Percentiles rank a stretch among this genome's conserved stretches.
Evolutionary conservation across 2,113 vertebrate genomes (phyloP).

Genomic region (Eudyptes chrysolophus): DNA sequence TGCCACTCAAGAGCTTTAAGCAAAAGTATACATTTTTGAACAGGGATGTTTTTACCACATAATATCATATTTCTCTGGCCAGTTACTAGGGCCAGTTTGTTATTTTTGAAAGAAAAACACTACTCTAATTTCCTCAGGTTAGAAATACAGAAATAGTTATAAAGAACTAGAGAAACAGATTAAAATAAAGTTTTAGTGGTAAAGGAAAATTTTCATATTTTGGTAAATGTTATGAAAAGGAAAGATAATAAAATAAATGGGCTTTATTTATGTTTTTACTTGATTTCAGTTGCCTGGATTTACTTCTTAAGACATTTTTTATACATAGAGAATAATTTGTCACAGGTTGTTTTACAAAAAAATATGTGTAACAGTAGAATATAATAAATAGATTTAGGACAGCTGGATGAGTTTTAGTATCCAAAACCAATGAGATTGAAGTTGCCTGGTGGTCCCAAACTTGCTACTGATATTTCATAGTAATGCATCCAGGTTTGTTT

Average conservation of each 20-base stretch:
- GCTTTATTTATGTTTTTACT: background rate
- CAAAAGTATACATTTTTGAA: background rate
- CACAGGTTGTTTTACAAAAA: background rate
- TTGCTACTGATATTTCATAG: background rate
- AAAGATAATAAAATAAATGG: background rate
- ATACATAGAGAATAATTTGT: background rate
- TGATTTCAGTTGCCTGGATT: background rate
- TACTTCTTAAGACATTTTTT: background rate
- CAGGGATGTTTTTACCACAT: background rate
- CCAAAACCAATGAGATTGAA: background rate
- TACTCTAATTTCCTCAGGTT: background rate
- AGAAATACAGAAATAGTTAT: background rate
- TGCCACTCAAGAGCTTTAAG: background rate
- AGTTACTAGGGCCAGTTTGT: background rate
- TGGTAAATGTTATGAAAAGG: background rate
- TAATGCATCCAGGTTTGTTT: background rate
- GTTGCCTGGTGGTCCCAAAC: background rate
- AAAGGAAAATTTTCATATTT: background rate
- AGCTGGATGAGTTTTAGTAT: background rate
- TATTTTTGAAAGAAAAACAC: background rate
- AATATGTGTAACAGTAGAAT: background rate
- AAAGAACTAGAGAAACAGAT: background rate
- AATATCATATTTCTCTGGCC: background rate
- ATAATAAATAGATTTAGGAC: background rate
- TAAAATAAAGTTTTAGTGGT: background rate